Conservation (phyloP, 2,797 vertebrate species). For the Gastrophryne carolinensis region DNA sequence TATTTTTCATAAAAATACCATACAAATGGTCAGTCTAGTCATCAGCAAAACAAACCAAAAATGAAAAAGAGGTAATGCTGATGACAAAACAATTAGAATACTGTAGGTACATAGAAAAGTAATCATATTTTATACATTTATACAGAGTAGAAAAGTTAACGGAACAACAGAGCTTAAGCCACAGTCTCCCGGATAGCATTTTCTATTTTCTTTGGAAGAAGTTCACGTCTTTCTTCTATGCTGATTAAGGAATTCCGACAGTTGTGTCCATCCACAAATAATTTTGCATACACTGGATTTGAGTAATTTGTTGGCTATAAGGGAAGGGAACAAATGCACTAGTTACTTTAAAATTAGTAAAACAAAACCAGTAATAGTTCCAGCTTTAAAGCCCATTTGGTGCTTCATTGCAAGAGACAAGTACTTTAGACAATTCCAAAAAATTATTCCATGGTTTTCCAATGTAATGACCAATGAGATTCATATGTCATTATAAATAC, state of each 20-base stretch:
- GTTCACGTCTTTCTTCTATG: constrained; percentile 97
- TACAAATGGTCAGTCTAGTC: constrained; percentile 84
- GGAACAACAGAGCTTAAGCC: constrained; percentile 83
- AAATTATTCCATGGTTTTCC: no score
- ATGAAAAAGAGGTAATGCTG: constrained; percentile 85
- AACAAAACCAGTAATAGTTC: no score
- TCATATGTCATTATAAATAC: no score
- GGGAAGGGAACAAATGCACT: background rate
- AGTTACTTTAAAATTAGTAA: no score
- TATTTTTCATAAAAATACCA: constrained; percentile 83
- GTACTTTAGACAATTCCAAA: no score
- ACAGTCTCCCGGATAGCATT: constrained; percentile 98
- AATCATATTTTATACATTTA: constrained; percentile 87
- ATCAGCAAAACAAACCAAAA: constrained; percentile 78
- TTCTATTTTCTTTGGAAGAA: constrained; percentile 99
- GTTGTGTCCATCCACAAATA: constrained; percentile 94
- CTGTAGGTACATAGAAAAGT: constrained; percentile 95
- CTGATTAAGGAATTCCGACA: constrained; percentile 97
- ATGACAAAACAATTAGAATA: constrained; percentile 90
- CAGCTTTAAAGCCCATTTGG: no score
- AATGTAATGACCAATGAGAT: no score
- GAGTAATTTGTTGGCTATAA: constrained; percentile 93
- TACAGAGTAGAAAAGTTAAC: constrained; percentile 87
- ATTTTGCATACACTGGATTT: constrained; percentile 97
- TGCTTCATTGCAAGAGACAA: no score